Evolutionary conservation across 1,140 invertebrate genomes (phyloP), one percentile per base, ranked within the genome.

Genomic region (honey bee (Apis mellifera)): DNA sequence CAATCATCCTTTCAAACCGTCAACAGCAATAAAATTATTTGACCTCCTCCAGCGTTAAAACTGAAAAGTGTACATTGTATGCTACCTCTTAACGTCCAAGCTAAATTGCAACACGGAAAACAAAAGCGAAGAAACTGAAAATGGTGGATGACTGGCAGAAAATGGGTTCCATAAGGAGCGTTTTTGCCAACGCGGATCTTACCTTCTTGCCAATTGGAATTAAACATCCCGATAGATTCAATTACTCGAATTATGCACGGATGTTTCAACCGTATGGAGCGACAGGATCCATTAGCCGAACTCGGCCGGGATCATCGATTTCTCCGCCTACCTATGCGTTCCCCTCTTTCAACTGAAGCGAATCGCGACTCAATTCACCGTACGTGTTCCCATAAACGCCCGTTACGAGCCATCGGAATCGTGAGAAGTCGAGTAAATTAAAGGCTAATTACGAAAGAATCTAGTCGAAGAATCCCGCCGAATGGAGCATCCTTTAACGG

Each of bases 201-300:
- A 8, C 59, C 23, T 50, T 8, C 19, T 54, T 52, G 50, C 62
- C 73, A 75, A 82, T 82, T 77, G 48, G 50, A 74, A 73, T 82
- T 85, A 86, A 86, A 73, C 75, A 72, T 64, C 73, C 59, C 75
- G 69, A 54, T 83, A 84, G 79, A 89, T 90, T 90, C 86, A 84
- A 90, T 90, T 88, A 86, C 57, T 21, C 84, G 80, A 90, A 89
- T 90, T 88, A 86, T 89, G 60, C 86, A 88, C 86, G 88, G 79
- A 71, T 86, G 73, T 55, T 85, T 62, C 70, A 74, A 76, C 52
- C 75, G 52, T 83, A 69, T 64, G 76, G 75, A 64, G 48, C 66
- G 72, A 80, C 72, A 54, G 73, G 32, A 74, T 87, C 86, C 85
- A 81, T 84, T 87, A 87, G 78, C 68, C 48, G 76, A 70, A 76